These are phyloP conservation scores for Numenius phaeopus DNA, from an alignment of 2,797 vertebrate genomes.

Conservation along the genomic window DNA sequence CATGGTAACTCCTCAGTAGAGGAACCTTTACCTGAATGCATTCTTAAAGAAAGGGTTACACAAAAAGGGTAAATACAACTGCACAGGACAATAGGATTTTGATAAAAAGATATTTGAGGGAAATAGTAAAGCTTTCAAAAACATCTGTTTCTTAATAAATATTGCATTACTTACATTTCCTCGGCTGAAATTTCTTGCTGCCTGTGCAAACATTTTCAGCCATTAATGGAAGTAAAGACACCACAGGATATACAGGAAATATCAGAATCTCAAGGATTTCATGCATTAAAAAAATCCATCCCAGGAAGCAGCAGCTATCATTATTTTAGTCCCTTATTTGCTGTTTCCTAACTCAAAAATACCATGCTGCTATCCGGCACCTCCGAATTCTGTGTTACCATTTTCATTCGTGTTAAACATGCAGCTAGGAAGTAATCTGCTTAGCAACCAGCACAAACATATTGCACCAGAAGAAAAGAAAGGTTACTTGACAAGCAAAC, in stretches of 20 bases:
- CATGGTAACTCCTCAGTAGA: neutral
- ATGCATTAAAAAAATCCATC: constrained; percentile 58
- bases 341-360: neutral
- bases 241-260: constrained; percentile 70
- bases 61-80: neutral
- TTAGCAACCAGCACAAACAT: constrained; percentile 73
- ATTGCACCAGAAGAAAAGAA: constrained; percentile 26
- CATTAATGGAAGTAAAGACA: constrained; percentile 73
- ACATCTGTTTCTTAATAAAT: neutral
- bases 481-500: constrained; percentile 44
- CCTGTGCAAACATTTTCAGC: constrained; percentile 70
- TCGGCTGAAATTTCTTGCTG: constrained; percentile 54
- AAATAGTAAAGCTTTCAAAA: constrained; percentile 13
- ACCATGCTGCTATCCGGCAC: neutral
- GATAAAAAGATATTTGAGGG: neutral
- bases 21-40: neutral
- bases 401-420: constrained; percentile 26
- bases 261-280: constrained; percentile 58
- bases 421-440: constrained; percentile 62
- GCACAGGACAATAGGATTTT: neutral
- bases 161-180: constrained; percentile 71
- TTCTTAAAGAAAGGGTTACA: neutral
- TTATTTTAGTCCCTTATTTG: constrained; percentile 62
- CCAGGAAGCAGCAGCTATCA: constrained; percentile 51
- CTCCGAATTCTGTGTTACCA: neutral